Base-by-base conservation (phyloP, 2,888 invertebrate species). In the Neoitamus cyanurus region DNA sequence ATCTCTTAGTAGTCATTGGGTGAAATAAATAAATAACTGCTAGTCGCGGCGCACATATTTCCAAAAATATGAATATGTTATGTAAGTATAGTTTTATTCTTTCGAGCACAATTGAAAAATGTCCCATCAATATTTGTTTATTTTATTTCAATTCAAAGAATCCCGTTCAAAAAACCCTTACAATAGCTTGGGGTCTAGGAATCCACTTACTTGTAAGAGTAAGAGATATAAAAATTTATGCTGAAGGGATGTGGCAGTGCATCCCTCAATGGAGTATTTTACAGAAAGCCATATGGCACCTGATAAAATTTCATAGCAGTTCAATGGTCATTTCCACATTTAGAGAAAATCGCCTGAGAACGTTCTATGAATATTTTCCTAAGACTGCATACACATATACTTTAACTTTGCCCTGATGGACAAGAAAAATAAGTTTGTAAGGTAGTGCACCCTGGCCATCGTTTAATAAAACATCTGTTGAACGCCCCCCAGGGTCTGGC, bases 401-500 rank as follows among this genome's bases (percentile, higher is more conserved):
- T 69, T 69, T 69, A 11, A 15, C 30, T 69, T 25, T 13, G 4
- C 13, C 69, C 11, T 70, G n/a, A 31, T 70, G 15, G 70, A 34
- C 15, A 28, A 31, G 30, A 30, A n/a, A 70, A 34, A 34, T 70
- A 70, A 31, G 11, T 70, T 70, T 70, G 15, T 30, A n/a, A 70
- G 25, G 13, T 30, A 70, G 11, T n/a, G 31, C 4, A 31, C 30
- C n/a, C 70, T 13, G 70, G n/a, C n/a, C 31, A 70, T 20, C 15
- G 58, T 70, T 70, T 70, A 31, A 31, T 70, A 70, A 58, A 70
- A 31, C 70, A 70, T 70, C 6, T 70, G 4, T 70, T 70, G 34
- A 70, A 70, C 70, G 9, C 70, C 25, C 25, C 25, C 34, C 89
- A 95, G 94, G 98, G 98, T 78, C 91, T 98, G 86, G 97, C 96